These are phyloP conservation scores for Hippotragus niger DNA, from an alignment of 2,113 vertebrate species.

Conservation along the genomic window DNA sequence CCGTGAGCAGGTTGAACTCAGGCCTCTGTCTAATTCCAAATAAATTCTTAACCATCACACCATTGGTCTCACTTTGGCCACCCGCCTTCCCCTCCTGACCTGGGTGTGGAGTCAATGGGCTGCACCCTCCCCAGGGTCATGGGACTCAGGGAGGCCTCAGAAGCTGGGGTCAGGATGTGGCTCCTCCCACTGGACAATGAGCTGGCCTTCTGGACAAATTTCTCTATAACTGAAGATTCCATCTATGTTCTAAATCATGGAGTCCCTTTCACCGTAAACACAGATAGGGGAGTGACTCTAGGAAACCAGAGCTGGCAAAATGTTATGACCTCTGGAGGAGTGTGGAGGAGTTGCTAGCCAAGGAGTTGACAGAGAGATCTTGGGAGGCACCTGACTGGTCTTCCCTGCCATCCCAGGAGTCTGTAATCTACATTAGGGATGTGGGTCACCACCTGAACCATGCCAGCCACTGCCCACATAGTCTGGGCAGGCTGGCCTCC, in stretches of 20 bases:
- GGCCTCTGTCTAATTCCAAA: neutral
- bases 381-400: neutral
- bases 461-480: rapidly evolving
- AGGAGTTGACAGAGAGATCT: neutral
- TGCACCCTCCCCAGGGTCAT: neutral
- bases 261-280: neutral
- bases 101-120: neutral
- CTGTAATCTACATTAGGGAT: neutral
- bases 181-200: neutral
- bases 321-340: neutral
- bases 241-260: neutral
- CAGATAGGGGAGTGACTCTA: neutral
- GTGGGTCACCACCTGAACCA: neutral
- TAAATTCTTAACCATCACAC: neutral
- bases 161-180: neutral
- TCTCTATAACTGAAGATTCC: neutral
- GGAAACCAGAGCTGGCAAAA: neutral
- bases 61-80: neutral
- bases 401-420: neutral
- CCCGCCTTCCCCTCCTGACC: rapidly evolving
- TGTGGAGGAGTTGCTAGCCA: neutral
- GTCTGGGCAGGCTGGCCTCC: neutral
- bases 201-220: neutral
- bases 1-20: neutral
- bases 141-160: neutral